These are phyloP conservation scores for Archocentrus centrarchus DNA, from an alignment of 2,113 vertebrate species.

Conservation along the genomic window DNA sequence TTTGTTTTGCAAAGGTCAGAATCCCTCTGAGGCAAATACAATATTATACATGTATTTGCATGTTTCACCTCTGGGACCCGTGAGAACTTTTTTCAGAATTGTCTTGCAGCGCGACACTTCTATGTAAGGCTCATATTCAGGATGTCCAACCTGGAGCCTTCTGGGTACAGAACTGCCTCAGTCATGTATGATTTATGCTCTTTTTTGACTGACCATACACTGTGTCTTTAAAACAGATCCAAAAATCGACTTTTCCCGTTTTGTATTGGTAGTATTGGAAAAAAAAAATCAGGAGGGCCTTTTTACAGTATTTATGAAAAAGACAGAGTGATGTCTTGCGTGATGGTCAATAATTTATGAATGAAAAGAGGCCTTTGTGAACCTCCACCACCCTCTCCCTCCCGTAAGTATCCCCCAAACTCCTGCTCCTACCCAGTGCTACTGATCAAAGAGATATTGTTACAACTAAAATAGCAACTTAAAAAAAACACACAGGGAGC, in stretches of 20 bases:
- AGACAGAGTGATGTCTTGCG: constrained; percentile 50
- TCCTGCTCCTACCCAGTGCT: constrained; percentile 63
- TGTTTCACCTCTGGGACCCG: neutral
- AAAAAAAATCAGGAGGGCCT: constrained; percentile 22
- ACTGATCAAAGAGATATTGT: constrained; percentile 86
- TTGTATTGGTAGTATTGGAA: constrained; percentile 15
- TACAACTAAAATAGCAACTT: constrained; percentile 87
- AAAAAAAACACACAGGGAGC: constrained; percentile 77
- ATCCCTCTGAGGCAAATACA: neutral
- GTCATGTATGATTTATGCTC: neutral
- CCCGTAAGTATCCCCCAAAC: constrained; percentile 41
- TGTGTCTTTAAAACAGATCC: constrained; percentile 13
- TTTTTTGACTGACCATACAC: neutral
- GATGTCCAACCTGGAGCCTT: constrained; percentile 11
- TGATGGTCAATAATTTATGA: constrained; percentile 81
- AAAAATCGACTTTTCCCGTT: constrained; percentile 34
- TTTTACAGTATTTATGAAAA: constrained; percentile 74
- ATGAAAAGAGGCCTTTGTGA: constrained; percentile 87
- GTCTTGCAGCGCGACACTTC: neutral
- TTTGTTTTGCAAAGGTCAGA: neutral
- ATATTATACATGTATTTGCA: neutral
- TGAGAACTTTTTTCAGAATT: neutral
- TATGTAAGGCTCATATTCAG: neutral
- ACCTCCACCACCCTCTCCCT: constrained; percentile 38
- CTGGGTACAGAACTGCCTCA: constrained; percentile 1